Evolutionary conservation across 2,888 invertebrate species (phyloP).

Genomic region (Drosophila eohydei): DNA sequence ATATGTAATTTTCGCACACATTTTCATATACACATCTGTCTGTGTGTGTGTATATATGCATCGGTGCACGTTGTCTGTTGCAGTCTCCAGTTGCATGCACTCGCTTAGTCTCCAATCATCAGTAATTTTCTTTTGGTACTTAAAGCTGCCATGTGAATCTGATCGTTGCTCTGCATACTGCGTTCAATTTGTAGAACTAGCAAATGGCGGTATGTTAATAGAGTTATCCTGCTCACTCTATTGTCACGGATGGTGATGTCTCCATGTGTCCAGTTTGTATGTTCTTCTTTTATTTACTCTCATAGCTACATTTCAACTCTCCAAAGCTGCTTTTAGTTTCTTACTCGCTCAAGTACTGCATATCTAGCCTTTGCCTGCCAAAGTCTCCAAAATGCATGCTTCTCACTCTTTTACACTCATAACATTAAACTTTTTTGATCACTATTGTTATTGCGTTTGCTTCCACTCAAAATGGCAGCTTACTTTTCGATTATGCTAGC

Average conservation of each 20-base stretch:
- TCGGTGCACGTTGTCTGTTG: neutral
- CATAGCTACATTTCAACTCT: neutral
- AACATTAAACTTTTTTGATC: neutral
- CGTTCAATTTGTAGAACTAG: too few species aligned
- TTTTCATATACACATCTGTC: neutral
- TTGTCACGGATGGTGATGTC: neutral
- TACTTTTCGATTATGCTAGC: neutral
- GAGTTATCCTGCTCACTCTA: neutral
- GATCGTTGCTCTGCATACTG: neutral
- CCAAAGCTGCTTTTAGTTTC: neutral
- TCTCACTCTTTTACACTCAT: neutral
- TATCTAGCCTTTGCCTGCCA: neutral
- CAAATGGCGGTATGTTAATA: neutral
- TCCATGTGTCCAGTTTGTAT: neutral
- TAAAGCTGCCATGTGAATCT: neutral
- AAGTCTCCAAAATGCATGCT: neutral
- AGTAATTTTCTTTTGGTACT: neutral
- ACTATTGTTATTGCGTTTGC: neutral
- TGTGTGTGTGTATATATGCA: neutral
- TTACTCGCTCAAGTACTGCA: neutral
- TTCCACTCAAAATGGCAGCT: neutral
- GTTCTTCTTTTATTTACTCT: neutral
- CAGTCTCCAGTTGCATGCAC: neutral
- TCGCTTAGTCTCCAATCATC: constrained; percentile 8
- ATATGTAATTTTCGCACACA: constrained; percentile 4